Base-by-base conservation (phyloP, 2,888 invertebrate species). In the Chrysotoxum bicinctum region DNA sequence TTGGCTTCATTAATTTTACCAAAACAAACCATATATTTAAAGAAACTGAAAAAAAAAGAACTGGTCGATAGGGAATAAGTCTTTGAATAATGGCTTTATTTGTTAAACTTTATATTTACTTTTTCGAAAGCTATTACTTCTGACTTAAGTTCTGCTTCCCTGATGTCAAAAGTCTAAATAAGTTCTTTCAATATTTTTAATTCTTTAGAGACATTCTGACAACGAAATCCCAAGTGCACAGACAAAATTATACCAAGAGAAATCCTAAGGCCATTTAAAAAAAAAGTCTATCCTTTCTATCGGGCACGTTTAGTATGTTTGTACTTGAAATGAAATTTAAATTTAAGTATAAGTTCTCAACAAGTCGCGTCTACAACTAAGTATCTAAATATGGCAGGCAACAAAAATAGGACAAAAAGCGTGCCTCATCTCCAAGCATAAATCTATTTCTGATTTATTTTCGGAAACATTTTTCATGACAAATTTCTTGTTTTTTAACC, bases 381-480 rank as follows among this genome's bases (percentile, higher is more conserved):
- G 23, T 56, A 23, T 30, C 60, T 40, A 60, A 60, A 60, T 40
- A 60, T 60, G 40, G 37, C 40, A 60, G n/a, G 10, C 35, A 58
- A 19, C 54, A 23, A 14, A 16, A 37, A n/a, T 10, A 50, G 3
- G 50, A 23, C 21, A 48, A 16, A 40, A 50, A 50, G 50, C 3
- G 50, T 40, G 14, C 40, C 21, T 60, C 16, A 16, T 35, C 56
- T 8, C 19, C 16, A 58, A 37, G 30, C 60, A 60, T 60, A 37
- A 60, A 60, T 60, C n/a, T 60, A 60, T 8, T 50, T 19, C 30
- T 48, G 64, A 64, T 64, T 64, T 64, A 64, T 64, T 64, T 64
- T 48, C 23, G 37, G 60, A 60, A 64, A 48, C 30, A 50, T 77
- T 77, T 82, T 66, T 72, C 70, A 76, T 30, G 52, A 52, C 45